Evolutionary conservation across 2,113 vertebrate genomes (phyloP).

Genomic region (Rutilus rutilus): DNA sequence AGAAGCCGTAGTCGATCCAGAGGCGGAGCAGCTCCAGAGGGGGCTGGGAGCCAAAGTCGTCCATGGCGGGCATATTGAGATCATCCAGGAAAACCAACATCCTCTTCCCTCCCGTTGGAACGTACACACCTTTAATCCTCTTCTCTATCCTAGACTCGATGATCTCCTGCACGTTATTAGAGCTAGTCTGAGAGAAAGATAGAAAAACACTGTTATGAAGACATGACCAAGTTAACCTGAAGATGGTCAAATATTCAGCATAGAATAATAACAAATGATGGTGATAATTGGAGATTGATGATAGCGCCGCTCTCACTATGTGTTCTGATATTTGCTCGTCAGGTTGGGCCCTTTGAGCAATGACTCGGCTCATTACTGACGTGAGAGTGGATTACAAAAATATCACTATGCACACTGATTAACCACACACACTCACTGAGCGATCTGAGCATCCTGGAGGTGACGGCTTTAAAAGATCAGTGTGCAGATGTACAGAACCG

Average conservation of each 20-base stretch:
- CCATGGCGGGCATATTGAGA: slow-evolving; percentile 87
- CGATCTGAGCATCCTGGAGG: neutral
- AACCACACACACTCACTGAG: slow-evolving; percentile 5
- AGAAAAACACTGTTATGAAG: neutral
- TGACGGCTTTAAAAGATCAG: neutral
- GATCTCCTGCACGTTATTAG: slow-evolving; percentile 84
- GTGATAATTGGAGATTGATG: neutral
- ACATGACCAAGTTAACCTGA: slow-evolving; percentile 21
- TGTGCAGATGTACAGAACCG: neutral
- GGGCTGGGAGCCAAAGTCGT: slow-evolving; percentile 86
- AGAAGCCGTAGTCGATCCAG: slow-evolving; percentile 91
- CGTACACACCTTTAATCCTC: slow-evolving; percentile 83
- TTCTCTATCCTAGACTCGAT: slow-evolving; percentile 86
- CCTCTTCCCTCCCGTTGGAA: slow-evolving; percentile 82
- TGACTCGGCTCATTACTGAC: slow-evolving; percentile 55
- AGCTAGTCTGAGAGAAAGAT: slow-evolving; percentile 77
- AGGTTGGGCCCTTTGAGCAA: slow-evolving; percentile 18
- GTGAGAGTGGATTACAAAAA: slow-evolving; percentile 19
- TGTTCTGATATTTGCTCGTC: slow-evolving; percentile 35
- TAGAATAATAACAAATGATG: slow-evolving; percentile 48
- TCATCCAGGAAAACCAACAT: slow-evolving; percentile 89
- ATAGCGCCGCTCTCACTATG: slow-evolving; percentile 20
- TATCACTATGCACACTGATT: neutral
- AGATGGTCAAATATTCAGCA: slow-evolving; percentile 6
- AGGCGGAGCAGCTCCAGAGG: slow-evolving; percentile 86